A percentile compares a stretch with the other conserved stretches of the same genome.
Conservation (phyloP, 1,140 invertebrate species). For the Trichoplusia ni region DNA sequence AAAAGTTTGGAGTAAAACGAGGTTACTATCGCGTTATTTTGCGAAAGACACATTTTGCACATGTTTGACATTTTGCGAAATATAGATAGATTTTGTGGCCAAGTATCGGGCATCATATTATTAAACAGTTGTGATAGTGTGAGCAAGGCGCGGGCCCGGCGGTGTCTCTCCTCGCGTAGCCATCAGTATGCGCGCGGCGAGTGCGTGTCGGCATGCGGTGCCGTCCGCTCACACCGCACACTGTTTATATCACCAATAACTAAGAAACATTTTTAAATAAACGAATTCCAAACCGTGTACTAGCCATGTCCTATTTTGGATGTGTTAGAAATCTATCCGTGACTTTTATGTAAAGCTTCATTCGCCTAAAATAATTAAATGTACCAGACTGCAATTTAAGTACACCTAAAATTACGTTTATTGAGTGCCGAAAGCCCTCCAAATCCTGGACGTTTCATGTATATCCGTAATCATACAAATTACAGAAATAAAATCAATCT, state of each 20-base stretch:
- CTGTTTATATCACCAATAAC: conserved; percentile 38
- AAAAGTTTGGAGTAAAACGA: too few relatives aligned
- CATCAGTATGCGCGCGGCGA: conserved; percentile 64
- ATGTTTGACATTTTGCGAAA: too few relatives aligned
- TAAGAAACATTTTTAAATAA: conserved; percentile 21
- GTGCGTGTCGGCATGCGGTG: conserved; percentile 69
- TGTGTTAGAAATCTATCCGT: too few relatives aligned
- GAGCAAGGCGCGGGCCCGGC: conserved; percentile 9
- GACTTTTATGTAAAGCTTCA: conserved; percentile 25
- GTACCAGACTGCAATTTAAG: too few relatives aligned
- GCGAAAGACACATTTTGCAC: too few relatives aligned
- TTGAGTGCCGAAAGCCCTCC: not conserved
- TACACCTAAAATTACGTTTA: not conserved
- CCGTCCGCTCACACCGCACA: conserved; percentile 60
- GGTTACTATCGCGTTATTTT: too few relatives aligned
- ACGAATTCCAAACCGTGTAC: not conserved
- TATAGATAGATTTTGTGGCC: too few relatives aligned
- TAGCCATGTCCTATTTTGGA: not conserved
- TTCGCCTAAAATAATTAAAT: too few relatives aligned
- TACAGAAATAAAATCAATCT: conserved; percentile 25
- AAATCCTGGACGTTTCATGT: conserved; percentile 23
- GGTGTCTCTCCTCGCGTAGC: conserved; percentile 34
- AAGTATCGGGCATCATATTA: too few relatives aligned
- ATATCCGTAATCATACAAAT: conserved; percentile 25
- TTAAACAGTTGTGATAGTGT: conserved; percentile 25